phyloP scores from a whole-genome alignment of 2,113 vertebrate genomes.

The Theristicus caerulescens region DNA sequence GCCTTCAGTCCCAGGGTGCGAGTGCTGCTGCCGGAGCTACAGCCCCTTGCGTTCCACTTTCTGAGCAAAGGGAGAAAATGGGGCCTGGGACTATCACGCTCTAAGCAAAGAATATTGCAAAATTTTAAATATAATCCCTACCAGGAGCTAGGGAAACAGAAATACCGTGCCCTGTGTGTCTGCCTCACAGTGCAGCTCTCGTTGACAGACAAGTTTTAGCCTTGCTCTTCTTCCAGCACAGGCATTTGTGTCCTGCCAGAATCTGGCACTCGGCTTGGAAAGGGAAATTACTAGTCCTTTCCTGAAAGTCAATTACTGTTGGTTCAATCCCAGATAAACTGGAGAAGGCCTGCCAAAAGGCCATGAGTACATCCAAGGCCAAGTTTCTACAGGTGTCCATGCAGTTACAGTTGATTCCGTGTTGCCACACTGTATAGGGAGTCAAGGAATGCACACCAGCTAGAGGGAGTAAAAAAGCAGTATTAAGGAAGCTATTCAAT shows the following conservation, averaged over 20 bases:
- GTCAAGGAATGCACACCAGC: background rate
- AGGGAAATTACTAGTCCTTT: constrained; percentile 27
- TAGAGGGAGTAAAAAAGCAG: background rate
- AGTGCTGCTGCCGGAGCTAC: background rate
- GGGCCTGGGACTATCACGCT: background rate
- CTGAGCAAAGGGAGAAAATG: background rate
- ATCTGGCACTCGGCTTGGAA: background rate
- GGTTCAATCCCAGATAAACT: constrained; percentile 21
- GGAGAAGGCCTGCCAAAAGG: constrained; percentile 11
- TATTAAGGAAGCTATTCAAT: constrained; percentile 24
- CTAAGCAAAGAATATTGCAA: background rate
- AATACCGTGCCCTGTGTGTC: background rate
- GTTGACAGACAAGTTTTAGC: background rate
- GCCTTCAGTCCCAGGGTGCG: fast-evolving
- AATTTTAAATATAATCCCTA: background rate
- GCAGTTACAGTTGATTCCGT: background rate
- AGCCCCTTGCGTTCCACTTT: background rate
- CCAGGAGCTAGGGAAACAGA: background rate
- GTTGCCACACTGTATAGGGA: background rate
- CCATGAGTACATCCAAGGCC: background rate
- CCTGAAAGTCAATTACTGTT: constrained; percentile 25
- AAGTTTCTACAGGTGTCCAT: constrained; percentile 46
- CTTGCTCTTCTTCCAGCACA: background rate
- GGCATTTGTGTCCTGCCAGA: background rate
- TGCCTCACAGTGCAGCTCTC: background rate